A percentile compares a stretch with the other conserved stretches of the same genome.
phyloP scores from a whole-genome alignment of 2,888 invertebrate genomes.

The Protophormia terraenovae region DNA sequence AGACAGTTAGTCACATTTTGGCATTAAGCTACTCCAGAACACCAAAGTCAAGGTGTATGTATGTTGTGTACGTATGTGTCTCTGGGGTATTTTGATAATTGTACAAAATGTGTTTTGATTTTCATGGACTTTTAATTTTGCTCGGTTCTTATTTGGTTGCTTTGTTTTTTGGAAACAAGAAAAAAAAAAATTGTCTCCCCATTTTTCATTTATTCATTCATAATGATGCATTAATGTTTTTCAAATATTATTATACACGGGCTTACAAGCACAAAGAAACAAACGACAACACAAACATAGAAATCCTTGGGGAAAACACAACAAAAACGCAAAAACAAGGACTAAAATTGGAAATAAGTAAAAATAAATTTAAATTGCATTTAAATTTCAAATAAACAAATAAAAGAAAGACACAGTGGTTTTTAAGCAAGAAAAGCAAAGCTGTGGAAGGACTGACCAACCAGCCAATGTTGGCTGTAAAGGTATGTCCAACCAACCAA shows the following conservation, averaged over 20 bases:
- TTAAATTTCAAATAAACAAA: constrained; percentile 55
- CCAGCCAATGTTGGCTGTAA: too few species aligned
- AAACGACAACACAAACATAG: not conserved
- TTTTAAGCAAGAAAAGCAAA: constrained; percentile 12
- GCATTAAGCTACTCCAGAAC: constrained; percentile 1
- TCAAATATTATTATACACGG: too few species aligned
- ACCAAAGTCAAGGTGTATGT: constrained; percentile 33
- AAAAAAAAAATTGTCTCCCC: constrained; percentile 18
- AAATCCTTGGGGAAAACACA: constrained; percentile 51
- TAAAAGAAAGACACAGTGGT: not conserved
- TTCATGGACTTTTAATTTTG: constrained; percentile 69
- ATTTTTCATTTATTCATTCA: constrained; percentile 38
- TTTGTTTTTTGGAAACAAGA: not conserved
- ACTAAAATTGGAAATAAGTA: constrained; percentile 38
- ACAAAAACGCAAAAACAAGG: constrained; percentile 18
- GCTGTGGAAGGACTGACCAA: not conserved
- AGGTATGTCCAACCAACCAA: too few species aligned
- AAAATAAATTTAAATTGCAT: constrained; percentile 66
- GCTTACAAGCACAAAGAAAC: not conserved
- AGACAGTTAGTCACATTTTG: constrained; percentile 2
- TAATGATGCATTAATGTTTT: constrained; percentile 62
- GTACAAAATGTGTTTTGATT: constrained; percentile 67
- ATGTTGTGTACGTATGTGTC: constrained; percentile 19
- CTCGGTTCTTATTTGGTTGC: not conserved
- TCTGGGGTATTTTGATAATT: constrained; percentile 66